Base-by-base conservation (phyloP, 2,888 invertebrate species). In the Leptogaster cylindrica region DNA sequence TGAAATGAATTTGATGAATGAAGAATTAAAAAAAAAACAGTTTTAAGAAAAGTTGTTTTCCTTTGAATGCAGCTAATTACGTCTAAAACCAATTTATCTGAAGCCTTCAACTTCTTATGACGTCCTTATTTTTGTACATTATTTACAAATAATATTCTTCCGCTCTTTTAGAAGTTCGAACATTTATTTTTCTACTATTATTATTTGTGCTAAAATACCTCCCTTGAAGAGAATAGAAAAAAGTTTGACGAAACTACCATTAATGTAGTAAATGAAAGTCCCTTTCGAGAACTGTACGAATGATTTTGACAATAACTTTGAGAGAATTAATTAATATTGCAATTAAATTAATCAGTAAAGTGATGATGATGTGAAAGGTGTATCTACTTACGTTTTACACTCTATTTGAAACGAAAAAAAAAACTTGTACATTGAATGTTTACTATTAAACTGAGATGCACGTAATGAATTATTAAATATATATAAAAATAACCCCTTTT, bases 291-390 rank as follows among this genome's bases (percentile, higher is more conserved):
- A 72, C 70, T 71, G 70, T 72, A 72, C 71, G 71, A 73, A 73
- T 73, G 68, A 70, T 72, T 73, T 72, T 72, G 73, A 73, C 73
- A 73, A 73, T 73, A 73, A 73, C 50, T 65, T 65, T 64, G 48
- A 64, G 18, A 65, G 36, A 58, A 61, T 44, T 61, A 44, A 61
- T 61, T 44, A 61, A 27, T 44, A 44, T 44, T 61, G 41, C 41
- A 44, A 61, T 27, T 58, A 41, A 61, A 61, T 23, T 44, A 27
- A 44, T 44, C 16, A 20, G 18, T 14, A 20, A 50, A 65, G 28
- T 23, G 25, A 39, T 23, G 18, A 12, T 12, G 25, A 63, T 10
- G 14, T 39, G 16, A 23, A 61, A 27, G 41, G 16, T 55, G 55
- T 55, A 16, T 55, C 16, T 55, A 55, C 14, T 16, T 44, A 61